Conservation (phyloP, 2,113 vertebrate species). For the Carassius carassius region DNA sequence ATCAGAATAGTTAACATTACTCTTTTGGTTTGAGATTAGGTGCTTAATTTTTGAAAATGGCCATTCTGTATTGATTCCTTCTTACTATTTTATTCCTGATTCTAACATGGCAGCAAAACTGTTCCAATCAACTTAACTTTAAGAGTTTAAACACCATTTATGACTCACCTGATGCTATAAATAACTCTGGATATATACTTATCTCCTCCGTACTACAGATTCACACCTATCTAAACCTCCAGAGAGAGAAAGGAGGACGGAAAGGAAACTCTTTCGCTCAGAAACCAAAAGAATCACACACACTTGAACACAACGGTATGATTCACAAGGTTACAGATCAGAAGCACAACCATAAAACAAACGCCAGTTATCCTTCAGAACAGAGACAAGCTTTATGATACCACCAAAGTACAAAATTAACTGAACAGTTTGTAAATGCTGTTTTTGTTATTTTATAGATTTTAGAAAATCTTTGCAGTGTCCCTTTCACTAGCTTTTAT, state of each 20-base stretch:
- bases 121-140: neutral
- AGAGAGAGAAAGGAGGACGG: neutral
- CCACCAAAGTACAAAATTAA: neutral
- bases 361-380: neutral
- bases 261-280: neutral
- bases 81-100: neutral
- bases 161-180: neutral
- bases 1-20: neutral
- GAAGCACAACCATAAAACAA: neutral
- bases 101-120: neutral
- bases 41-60: neutral
- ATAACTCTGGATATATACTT: neutral
- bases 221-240: constrained; percentile 3
- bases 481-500: neutral
- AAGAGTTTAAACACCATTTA: constrained; percentile 17
- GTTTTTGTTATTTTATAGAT: neutral
- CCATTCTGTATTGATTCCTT: neutral
- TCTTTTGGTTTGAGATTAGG: neutral
- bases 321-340: constrained; percentile 17
- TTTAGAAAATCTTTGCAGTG: neutral
- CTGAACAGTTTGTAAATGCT: neutral
- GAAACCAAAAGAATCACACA: neutral
- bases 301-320: neutral
- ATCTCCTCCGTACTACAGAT: neutral
- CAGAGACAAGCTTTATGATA: neutral